Conservation (phyloP, 2,113 vertebrate genomes). For the Labrus mixtus region DNA sequence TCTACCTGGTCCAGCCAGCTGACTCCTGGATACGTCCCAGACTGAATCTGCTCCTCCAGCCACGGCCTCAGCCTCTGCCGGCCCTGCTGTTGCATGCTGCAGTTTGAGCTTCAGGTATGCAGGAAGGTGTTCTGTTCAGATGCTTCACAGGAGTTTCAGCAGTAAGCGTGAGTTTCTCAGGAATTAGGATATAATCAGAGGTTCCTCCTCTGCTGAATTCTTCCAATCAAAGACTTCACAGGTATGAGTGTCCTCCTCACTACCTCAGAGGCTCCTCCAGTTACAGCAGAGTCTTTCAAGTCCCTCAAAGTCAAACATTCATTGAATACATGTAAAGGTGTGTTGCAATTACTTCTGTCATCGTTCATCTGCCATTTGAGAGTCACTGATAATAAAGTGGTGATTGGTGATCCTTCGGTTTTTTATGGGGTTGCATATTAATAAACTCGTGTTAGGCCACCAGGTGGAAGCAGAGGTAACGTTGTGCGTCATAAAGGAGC, state of each 20-base stretch:
- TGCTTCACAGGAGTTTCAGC: not conserved
- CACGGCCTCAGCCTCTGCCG: conserved; percentile 83
- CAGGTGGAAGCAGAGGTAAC: not conserved
- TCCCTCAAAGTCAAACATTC: too few species aligned
- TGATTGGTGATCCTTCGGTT: too few species aligned
- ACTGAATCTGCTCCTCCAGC: conserved; percentile 86
- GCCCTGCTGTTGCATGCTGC: conserved; percentile 76
- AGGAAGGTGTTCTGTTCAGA: not conserved
- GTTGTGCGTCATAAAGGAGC: not conserved
- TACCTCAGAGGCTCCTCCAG: conserved; percentile 31
- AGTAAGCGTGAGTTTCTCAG: conserved; percentile 14
- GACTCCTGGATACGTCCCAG: conserved; percentile 84
- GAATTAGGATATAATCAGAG: conserved; percentile 49
- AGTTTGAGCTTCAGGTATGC: conserved; percentile 21
- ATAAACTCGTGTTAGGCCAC: not conserved
- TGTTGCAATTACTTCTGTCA: not conserved
- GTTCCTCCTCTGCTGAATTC: conserved; percentile 23
- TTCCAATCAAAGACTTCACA: conserved; percentile 55
- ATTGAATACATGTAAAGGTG: not conserved
- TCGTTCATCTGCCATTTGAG: not conserved
- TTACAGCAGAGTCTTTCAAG: conserved; percentile 36
- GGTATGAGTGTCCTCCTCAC: conserved; percentile 16
- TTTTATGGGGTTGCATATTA: too few species aligned
- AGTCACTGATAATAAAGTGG: not conserved
- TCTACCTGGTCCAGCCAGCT: conserved; percentile 84